phyloP scores from a whole-genome alignment of 2,113 vertebrate species.

The Spheniscus mendiculus region DNA sequence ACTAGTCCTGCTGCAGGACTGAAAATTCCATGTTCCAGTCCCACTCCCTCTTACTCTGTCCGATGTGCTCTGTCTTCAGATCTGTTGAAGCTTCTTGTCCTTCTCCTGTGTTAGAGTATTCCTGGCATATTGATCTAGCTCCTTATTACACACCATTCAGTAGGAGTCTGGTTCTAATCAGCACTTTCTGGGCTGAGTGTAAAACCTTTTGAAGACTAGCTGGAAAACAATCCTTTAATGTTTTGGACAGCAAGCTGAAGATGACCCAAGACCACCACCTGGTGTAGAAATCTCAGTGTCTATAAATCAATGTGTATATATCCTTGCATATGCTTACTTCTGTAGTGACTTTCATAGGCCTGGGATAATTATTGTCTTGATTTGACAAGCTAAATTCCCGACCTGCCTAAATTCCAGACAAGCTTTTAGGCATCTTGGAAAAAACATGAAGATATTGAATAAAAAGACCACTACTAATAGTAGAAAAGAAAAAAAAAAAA shows the following conservation, averaged over 20 bases:
- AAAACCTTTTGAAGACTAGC: not conserved
- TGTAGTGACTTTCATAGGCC: not conserved
- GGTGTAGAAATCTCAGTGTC: not conserved
- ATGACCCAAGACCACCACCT: not conserved
- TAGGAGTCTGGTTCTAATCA: not conserved
- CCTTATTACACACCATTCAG: not conserved
- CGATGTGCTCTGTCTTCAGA: not conserved
- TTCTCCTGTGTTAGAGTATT: not conserved
- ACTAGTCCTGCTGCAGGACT: not conserved
- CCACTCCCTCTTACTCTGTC: not conserved
- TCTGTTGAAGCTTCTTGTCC: not conserved
- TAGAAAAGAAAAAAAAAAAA: not conserved
- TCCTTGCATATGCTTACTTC: not conserved
- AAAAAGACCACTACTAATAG: not conserved
- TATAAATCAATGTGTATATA: not conserved
- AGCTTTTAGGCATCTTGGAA: not conserved
- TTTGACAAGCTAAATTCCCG: not conserved
- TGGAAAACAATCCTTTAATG: not conserved
- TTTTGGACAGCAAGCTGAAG: not conserved
- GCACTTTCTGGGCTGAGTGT: not conserved
- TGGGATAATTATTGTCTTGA: not conserved
- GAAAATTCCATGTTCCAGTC: not conserved
- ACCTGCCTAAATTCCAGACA: not conserved
- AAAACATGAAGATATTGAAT: not conserved
- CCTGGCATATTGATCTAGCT: not conserved